Conservation (phyloP, 2,888 invertebrate species). For the Rosalia funebris region DNA sequence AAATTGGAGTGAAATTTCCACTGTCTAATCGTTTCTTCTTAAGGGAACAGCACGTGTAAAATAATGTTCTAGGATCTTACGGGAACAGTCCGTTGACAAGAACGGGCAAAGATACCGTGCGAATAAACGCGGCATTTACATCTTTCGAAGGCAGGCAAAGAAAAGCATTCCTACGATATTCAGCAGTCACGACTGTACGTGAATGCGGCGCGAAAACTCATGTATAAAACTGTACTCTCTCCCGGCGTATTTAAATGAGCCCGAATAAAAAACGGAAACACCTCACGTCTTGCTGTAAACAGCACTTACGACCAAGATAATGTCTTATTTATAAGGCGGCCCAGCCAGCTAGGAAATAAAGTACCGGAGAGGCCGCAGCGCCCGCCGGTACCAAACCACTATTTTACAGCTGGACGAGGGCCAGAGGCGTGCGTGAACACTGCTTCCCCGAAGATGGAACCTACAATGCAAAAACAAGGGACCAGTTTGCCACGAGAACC, state of each 20-base stretch:
- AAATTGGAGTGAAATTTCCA: too few relatives aligned
- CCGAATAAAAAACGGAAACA: conserved; percentile 54
- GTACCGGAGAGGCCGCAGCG: conserved; percentile 17
- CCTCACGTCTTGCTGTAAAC: conserved; percentile 54
- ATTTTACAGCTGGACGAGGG: conserved; percentile 23
- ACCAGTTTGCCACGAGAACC: too few relatives aligned
- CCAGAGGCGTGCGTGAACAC: conserved; percentile 7
- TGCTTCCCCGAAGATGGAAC: too few relatives aligned
- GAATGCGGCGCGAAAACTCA: conserved; percentile 37
- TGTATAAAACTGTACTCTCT: conserved; percentile 44
- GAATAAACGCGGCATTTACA: too few relatives aligned
- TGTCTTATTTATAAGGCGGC: conserved; percentile 60
- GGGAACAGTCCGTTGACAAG: too few relatives aligned
- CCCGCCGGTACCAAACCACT: conserved; percentile 25
- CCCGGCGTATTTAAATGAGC: conserved; percentile 55
- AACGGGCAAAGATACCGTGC: too few relatives aligned
- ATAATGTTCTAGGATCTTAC: too few relatives aligned
- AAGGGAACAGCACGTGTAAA: too few relatives aligned
- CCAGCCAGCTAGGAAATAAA: conserved; percentile 35
- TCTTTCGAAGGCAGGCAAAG: too few relatives aligned
- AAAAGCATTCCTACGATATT: conserved; percentile 1
- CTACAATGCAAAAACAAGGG: too few relatives aligned
- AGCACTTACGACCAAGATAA: conserved; percentile 54
- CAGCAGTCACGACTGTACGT: conserved; percentile 15
- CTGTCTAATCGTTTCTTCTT: too few relatives aligned